phyloP scores from a whole-genome alignment of 2,888 invertebrate species.

The Cancer borealis region DNA sequence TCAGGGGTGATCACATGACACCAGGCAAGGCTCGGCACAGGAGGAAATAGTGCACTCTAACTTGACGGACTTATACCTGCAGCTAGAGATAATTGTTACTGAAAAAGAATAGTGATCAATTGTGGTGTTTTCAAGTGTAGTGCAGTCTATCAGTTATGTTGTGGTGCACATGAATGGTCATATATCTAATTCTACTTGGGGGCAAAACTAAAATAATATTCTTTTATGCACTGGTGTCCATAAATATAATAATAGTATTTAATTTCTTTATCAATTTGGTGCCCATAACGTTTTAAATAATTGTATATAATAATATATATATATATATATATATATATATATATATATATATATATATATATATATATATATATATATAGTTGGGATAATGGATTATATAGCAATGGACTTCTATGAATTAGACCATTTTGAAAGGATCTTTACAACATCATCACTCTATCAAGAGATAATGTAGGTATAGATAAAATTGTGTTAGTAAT shows the following conservation, averaged over 20 bases:
- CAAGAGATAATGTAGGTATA: conserved; percentile 71
- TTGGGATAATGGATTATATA: background rate
- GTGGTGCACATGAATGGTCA: background rate
- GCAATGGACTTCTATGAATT: conserved; percentile 39
- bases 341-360: background rate
- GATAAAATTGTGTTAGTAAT: background rate
- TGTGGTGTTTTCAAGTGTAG: background rate
- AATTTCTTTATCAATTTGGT: background rate
- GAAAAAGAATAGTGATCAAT: background rate
- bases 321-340: background rate
- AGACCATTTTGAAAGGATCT: conserved; percentile 69
- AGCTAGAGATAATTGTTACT: background rate
- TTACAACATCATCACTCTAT: conserved; percentile 69
- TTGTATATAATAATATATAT: background rate
- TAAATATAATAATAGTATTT: background rate
- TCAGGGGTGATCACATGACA: conserved; percentile 5
- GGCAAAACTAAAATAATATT: background rate
- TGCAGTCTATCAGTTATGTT: background rate
- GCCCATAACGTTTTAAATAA: background rate
- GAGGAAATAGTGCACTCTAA: background rate
- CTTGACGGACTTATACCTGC: background rate
- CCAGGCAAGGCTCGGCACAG: background rate
- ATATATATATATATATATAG: background rate
- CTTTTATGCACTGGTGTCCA: background rate
- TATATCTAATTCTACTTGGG: background rate